Evolutionary conservation across 2,888 invertebrate genomes (phyloP).

Genomic region (Eumerus sabulonum): DNA sequence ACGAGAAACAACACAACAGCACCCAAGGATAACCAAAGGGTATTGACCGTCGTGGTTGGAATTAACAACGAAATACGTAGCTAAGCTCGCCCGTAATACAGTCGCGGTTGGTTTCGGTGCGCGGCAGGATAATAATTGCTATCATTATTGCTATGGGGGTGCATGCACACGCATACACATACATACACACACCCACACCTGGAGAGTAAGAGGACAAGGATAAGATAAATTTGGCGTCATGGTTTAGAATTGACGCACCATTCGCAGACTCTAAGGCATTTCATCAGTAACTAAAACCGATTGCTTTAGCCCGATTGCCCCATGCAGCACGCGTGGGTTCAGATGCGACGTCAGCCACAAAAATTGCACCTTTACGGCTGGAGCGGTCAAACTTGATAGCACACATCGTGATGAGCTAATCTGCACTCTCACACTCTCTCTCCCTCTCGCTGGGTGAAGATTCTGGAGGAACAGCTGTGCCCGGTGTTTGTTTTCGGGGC

Average conservation of each 20-base stretch:
- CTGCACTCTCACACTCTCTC: too few species aligned
- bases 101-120: conserved; percentile 27
- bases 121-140: conserved; percentile 62
- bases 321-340: conserved; percentile 43
- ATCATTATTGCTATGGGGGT: conserved; percentile 65
- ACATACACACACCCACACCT: not conserved
- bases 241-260: conserved; percentile 51
- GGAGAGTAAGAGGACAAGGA: too few species aligned
- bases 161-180: conserved; percentile 34
- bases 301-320: conserved; percentile 14
- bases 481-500: conserved; percentile 57
- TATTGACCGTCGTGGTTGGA: conserved; percentile 58
- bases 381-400: conserved; percentile 36
- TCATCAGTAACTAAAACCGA: conserved; percentile 1
- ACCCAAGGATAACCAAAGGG: conserved; percentile 62
- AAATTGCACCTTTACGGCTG: conserved; percentile 64
- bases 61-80: conserved; percentile 40
- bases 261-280: conserved; percentile 12
- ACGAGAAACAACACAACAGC: not conserved
- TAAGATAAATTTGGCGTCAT: conserved; percentile 57
- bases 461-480: conserved; percentile 60
- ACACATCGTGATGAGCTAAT: conserved; percentile 58
- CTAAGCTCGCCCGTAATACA: conserved; percentile 43
- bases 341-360: conserved; percentile 61
- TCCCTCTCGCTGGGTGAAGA: conserved; percentile 36